Evolutionary conservation across 2,888 invertebrate genomes (phyloP), one percentile per base, ranked within the genome.

Genomic region (Oligia latruncula): DNA sequence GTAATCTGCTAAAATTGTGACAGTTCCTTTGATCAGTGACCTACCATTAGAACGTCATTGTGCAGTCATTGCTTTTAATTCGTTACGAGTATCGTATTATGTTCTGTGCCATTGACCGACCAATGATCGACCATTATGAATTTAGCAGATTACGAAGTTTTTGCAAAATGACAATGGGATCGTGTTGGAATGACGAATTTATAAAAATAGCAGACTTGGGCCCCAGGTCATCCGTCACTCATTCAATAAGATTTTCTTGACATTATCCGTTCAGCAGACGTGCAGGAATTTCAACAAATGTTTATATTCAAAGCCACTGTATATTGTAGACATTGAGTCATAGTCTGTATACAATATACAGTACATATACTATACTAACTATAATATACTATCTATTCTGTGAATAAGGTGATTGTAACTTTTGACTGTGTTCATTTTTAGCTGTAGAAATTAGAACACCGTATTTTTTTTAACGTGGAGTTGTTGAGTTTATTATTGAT

Each of bases 201-300:
- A 29, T 29, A 29, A 29, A 29, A 29, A 29, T 29, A 29, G 29
- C 29, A 29, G 29, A 29, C 29, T 29, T 29, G 29, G 29, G 29
- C 29, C 29, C 29, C 29, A 29, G 29, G 29, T 70, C 78, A 70
- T 65, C 43, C 9, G 49, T 55, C 67, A 78, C 8, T 66, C 29
- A 65, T 78, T 71, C 46, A 78, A 29, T 65, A 58, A 35, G 65
- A 49, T 68, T 78, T 65, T 73, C 73, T 78, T 65, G 68, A 46
- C 60, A 83, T 83, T 83, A 66, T 79, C 65, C 82, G 13, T 55
- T 40, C 62, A 60, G 40, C 2, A 65, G 70, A 65, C 68, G 64
- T 83, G 79, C 20, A 74, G 65, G 83, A 49, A 82, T 82, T 83
- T 62, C 40, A 73, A n/a, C 2, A 11, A 17, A n/a, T 70, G 40